Evolutionary conservation across 2,113 vertebrate genomes (phyloP).

Genomic region (Spermophilus dauricus): DNA sequence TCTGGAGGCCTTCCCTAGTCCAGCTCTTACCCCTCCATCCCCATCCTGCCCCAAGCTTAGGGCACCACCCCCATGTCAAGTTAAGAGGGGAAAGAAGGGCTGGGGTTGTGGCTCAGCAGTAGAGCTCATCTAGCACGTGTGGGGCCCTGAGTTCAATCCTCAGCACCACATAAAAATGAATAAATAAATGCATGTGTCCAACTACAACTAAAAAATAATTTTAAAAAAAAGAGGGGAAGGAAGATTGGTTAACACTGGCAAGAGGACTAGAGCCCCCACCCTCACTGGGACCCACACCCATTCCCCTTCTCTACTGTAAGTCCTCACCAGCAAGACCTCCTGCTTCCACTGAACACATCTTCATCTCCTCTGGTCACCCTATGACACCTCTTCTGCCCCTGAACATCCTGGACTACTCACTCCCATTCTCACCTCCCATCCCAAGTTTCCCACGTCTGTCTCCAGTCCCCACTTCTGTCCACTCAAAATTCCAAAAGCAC

Average conservation of each 20-base stretch:
- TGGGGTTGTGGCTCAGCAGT: too few species aligned
- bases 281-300: background rate
- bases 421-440: background rate
- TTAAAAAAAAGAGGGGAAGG: background rate
- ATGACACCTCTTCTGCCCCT: background rate
- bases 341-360: background rate
- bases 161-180: too few species aligned
- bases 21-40: background rate
- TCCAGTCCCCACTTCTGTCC: background rate
- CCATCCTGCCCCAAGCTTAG: background rate
- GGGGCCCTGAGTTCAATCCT: too few species aligned
- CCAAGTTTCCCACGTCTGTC: background rate
- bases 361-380: background rate
- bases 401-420: background rate
- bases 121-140: too few species aligned
- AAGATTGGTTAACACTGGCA: background rate
- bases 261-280: background rate
- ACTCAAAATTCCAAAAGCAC: background rate
- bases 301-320: background rate
- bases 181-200: too few species aligned
- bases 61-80: background rate
- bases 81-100: background rate
- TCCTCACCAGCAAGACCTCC: background rate
- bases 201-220: too few species aligned
- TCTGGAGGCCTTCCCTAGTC: background rate